phyloP scores from a whole-genome alignment of 1,140 invertebrate genomes.

The Branchinecta lynchi region DNA sequence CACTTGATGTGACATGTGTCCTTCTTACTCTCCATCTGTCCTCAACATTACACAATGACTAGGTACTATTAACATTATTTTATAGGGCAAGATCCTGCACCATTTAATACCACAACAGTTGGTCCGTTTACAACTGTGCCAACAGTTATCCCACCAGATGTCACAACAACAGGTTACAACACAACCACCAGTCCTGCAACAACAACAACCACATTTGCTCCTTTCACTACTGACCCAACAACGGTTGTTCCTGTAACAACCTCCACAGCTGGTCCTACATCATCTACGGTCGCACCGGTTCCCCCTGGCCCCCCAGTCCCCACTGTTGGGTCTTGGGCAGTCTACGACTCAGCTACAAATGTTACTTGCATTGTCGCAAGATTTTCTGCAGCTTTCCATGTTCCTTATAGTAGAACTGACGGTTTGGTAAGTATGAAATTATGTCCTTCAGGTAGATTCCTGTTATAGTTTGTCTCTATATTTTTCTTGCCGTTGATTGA shows the following conservation, averaged over 20 bases:
- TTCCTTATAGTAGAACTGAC: slow-evolving; percentile 14
- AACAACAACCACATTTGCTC: not conserved
- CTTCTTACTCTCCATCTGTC: no score
- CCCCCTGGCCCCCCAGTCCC: slow-evolving; percentile 17
- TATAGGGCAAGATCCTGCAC: not conserved
- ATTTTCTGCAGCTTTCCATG: slow-evolving; percentile 12
- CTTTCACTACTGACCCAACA: not conserved
- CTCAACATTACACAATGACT: no score
- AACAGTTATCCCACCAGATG: not conserved
- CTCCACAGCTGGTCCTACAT: slow-evolving; percentile 1
- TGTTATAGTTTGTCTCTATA: no score
- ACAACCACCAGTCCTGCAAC: slow-evolving; percentile 12
- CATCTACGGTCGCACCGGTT: not conserved
- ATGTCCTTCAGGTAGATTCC: no score
- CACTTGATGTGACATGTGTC: no score
- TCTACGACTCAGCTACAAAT: slow-evolving; percentile 7
- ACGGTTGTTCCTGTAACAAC: slow-evolving; percentile 14
- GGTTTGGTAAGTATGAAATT: slow-evolving; percentile 10
- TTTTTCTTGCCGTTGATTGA: no score
- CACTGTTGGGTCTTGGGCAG: slow-evolving; percentile 14
- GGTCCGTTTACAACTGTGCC: not conserved
- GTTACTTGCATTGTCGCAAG: slow-evolving; percentile 16
- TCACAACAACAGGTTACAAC: slow-evolving; percentile 6
- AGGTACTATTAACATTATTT: no score
- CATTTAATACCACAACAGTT: not conserved